A percentile compares a stretch with the other conserved stretches of the same genome.
Evolutionary conservation across 2,797 vertebrate genomes (phyloP).

Genomic region (Gymnothorax javanicus): DNA sequence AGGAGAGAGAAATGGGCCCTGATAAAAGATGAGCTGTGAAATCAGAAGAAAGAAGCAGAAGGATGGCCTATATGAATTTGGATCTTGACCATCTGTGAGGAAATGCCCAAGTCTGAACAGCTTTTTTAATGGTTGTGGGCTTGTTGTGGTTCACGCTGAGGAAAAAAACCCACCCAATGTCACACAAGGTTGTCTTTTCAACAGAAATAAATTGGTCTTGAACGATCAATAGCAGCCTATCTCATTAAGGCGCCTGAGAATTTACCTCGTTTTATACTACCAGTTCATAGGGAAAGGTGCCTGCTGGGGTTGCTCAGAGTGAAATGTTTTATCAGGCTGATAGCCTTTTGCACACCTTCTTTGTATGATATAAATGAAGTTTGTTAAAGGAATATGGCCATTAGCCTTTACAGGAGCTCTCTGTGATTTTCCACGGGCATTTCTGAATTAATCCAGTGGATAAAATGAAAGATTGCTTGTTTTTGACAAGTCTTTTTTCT

Average conservation of each 20-base stretch:
- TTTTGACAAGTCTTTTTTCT: not conserved
- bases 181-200: slow-evolving; percentile 44
- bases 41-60: not conserved
- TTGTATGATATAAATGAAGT: not conserved
- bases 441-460: slow-evolving; percentile 4
- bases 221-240: slow-evolving; percentile 51
- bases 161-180: slow-evolving; percentile 37
- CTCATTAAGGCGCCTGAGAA: slow-evolving; percentile 43
- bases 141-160: not conserved
- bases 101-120: not conserved
- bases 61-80: not conserved
- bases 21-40: not conserved
- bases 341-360: not conserved
- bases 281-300: slow-evolving; percentile 14
- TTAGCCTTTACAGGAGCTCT: not conserved
- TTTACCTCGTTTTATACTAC: slow-evolving; percentile 47
- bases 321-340: not conserved
- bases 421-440: not conserved
- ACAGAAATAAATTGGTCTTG: slow-evolving; percentile 46
- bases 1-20: not conserved
- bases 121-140: not conserved
- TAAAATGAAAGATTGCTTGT: not conserved
- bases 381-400: not conserved
- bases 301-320: not conserved
- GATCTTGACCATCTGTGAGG: not conserved